Evolutionary conservation across 2,113 vertebrate species (phyloP).

Genomic region (Nothobranchius furzeri): DNA sequence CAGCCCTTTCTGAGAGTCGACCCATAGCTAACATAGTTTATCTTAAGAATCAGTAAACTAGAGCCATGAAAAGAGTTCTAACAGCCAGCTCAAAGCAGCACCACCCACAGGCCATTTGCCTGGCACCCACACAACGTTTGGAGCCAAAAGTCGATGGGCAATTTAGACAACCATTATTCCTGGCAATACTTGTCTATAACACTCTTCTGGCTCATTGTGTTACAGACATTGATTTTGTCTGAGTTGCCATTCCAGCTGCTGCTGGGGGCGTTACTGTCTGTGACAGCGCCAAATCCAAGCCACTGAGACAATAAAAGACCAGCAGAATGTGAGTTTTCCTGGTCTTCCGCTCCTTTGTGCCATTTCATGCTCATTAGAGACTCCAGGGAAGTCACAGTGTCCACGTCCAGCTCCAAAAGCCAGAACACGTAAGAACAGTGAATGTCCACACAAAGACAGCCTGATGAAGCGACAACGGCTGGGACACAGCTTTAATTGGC

Average conservation of each 20-base stretch:
- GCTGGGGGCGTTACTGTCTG: slow-evolving; percentile 56
- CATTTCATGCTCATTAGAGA: slow-evolving; percentile 14
- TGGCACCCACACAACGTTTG: slow-evolving; percentile 50
- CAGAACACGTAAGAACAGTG: slow-evolving; percentile 9
- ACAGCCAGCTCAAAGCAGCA: slow-evolving; percentile 27
- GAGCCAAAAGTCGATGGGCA: slow-evolving; percentile 46
- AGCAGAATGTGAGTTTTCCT: slow-evolving; percentile 25
- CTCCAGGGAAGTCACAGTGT: background rate
- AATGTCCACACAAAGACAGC: slow-evolving; percentile 31
- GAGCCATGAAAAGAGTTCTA: slow-evolving; percentile 38
- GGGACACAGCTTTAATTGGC: slow-evolving; percentile 42
- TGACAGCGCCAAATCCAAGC: slow-evolving; percentile 44
- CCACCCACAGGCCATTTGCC: slow-evolving; percentile 46
- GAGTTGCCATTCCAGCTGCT: slow-evolving; percentile 47
- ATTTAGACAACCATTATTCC: slow-evolving; percentile 54
- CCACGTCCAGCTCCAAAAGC: slow-evolving; percentile 7
- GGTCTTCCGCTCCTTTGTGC: slow-evolving; percentile 10
- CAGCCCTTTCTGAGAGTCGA: too few species aligned
- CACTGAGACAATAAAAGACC: slow-evolving; percentile 26
- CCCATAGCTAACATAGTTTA: too few species aligned
- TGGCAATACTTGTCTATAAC: slow-evolving; percentile 47
- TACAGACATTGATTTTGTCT: slow-evolving; percentile 62
- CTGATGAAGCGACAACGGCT: slow-evolving; percentile 36
- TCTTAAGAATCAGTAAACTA: too few species aligned
- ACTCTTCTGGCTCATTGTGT: slow-evolving; percentile 39